Evolutionary conservation across 64 coral and sea anemone species (phyloP), one percentile per base, ranked within the genome.

Genomic region (Astreopora myriophthalma): DNA sequence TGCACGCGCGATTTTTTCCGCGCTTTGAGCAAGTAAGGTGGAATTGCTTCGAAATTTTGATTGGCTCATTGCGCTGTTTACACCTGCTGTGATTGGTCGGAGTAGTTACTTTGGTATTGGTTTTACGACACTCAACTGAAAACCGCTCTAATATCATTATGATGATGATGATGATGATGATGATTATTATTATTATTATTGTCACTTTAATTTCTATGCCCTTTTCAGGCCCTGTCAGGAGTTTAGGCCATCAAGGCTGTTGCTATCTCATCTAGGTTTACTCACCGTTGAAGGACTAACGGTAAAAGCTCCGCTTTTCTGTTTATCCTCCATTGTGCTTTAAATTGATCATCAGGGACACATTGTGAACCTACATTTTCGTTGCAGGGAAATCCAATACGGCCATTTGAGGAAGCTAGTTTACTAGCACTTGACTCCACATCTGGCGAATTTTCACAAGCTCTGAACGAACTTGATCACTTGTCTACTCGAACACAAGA

Each of bases 401-500:
- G 84, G 34, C 82, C 88, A 39, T 95, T 89, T 49, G 95, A 96
- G 22, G 75, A 87, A 11, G 87, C 90, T 5, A 95, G 94, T 14
- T 51, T 95, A 12, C 30, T 95, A 0, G 90, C 94, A 2, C 69
- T 98, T 0, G 68, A 98, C 79, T 85, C 82, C 28, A 62, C 76
- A 0, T 71, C 74, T 30, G 76, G 73, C n/a, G 90, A 86, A 48
- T 95, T 98, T 23, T 88, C 71, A 2, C 84, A 86, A 32, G 90
- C 94, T 29, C 63, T 98, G 6, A 78, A 77, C 34, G 90, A 79
- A 31, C 40, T 98, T 39, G 96, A 98, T 63, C 75, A 52, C 22
- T 74, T 98, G 30, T 91, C 96, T 3, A 93, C 96, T 2, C 86
- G 96, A 12, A 87, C 80, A 31, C 94, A 95, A 66, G 96, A 98